Conservation (phyloP, 2,797 vertebrate genomes). For the Odontamblyopus rebecca region DNA sequence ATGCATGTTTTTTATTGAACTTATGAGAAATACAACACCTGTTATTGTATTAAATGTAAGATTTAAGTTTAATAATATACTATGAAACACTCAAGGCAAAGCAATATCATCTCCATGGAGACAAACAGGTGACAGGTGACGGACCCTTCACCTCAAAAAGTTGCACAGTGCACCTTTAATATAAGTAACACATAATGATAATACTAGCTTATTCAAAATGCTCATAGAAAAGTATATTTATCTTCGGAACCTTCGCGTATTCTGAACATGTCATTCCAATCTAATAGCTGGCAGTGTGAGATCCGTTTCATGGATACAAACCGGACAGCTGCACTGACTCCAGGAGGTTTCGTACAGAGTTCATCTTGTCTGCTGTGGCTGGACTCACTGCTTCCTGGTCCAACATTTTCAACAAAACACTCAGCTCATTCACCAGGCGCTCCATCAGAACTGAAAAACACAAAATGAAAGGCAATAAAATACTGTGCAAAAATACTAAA, state of each 20-base stretch:
- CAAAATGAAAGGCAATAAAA: background rate
- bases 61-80: too few species aligned
- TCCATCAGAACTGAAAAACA: conserved; percentile 81
- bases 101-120: too few species aligned
- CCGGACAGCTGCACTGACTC: conserved; percentile 86
- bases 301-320: conserved; percentile 33
- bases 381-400: conserved; percentile 92
- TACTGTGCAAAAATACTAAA: background rate
- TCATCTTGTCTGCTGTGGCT: conserved; percentile 89
- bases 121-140: too few species aligned
- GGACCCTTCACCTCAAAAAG: too few species aligned
- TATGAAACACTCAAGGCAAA: too few species aligned
- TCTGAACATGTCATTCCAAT: background rate
- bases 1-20: too few species aligned
- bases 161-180: too few species aligned
- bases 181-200: too few species aligned
- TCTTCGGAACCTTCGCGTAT: background rate
- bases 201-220: too few species aligned
- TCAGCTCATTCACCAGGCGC: conserved; percentile 90
- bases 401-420: conserved; percentile 88
- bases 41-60: too few species aligned
- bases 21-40: too few species aligned
- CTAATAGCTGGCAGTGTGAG: background rate
- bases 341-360: conserved; percentile 86
- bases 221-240: too few species aligned